Percentiles rank a stretch among this genome's conserved stretches.
phyloP scores from a whole-genome alignment of 2,888 invertebrate genomes.

The Apoda limacodes region DNA sequence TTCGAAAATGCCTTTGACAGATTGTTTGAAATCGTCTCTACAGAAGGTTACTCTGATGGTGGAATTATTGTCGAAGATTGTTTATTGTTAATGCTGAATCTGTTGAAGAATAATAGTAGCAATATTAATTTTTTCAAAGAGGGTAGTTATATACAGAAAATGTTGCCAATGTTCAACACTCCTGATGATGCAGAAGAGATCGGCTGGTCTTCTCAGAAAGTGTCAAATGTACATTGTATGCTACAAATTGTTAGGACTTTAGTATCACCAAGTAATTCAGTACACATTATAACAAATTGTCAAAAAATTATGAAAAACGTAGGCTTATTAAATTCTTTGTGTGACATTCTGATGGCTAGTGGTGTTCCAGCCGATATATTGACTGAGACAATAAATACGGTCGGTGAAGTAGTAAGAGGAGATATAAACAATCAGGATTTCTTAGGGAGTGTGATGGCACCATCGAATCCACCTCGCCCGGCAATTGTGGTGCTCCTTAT shows the following conservation, averaged over 20 bases:
- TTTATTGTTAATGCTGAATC: slow-evolving; percentile 89
- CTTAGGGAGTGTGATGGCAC: slow-evolving; percentile 90
- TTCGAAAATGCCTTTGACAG: slow-evolving; percentile 99
- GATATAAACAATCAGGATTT: slow-evolving; percentile 92
- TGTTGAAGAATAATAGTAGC: slow-evolving; percentile 94
- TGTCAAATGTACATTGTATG: slow-evolving; percentile 93
- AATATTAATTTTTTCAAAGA: slow-evolving; percentile 99
- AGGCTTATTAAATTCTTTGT: slow-evolving; percentile 73
- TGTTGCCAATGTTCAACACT: slow-evolving; percentile 89
- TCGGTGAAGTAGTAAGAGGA: slow-evolving; percentile 94
- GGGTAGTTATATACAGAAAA: slow-evolving; percentile 92
- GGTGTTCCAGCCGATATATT: slow-evolving; percentile 97
- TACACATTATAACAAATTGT: slow-evolving; percentile 82
- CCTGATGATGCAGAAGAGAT: slow-evolving; percentile 77
- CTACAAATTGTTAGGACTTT: slow-evolving; percentile 90
- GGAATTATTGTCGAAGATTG: slow-evolving; percentile 99
- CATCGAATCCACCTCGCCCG: slow-evolving; percentile 92
- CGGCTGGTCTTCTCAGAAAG: slow-evolving; percentile 94
- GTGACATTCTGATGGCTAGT: slow-evolving; percentile 93
- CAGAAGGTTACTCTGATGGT: slow-evolving; percentile 94
- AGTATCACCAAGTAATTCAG: slow-evolving; percentile 94
- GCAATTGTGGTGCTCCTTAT: slow-evolving; percentile 94
- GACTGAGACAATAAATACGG: slow-evolving; percentile 95
- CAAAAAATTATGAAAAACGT: slow-evolving; percentile 91
- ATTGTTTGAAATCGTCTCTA: slow-evolving; percentile 90